phyloP scores from a whole-genome alignment of 2,797 vertebrate species.

The Aldrovandia affinis region DNA sequence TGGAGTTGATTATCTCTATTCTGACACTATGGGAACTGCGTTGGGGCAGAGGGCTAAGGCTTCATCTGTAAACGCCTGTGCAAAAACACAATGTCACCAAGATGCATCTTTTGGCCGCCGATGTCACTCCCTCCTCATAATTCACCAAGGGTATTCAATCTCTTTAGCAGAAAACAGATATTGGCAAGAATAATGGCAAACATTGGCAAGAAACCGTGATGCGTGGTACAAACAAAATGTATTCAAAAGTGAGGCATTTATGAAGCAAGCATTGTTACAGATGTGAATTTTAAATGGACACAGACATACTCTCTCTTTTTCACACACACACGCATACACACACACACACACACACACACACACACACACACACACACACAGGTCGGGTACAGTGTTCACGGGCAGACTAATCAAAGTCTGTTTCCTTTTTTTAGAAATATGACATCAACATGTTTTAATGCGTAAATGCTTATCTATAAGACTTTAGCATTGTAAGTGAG shows the following conservation, averaged over 20 bases:
- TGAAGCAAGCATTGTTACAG: slow-evolving; percentile 54
- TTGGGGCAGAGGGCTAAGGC: slow-evolving; percentile 68
- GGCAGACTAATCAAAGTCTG: not conserved
- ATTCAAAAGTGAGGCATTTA: slow-evolving; percentile 59
- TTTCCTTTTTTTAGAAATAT: not conserved
- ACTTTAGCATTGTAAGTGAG: not conserved
- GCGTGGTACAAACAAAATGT: slow-evolving; percentile 68
- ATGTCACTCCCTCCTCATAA: slow-evolving; percentile 44
- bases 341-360: slow-evolving; percentile 23
- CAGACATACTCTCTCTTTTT: not conserved
- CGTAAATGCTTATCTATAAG: not conserved
- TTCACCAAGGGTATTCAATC: slow-evolving; percentile 45
- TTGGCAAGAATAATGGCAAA: slow-evolving; percentile 69
- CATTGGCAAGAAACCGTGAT: slow-evolving; percentile 63
- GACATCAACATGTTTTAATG: not conserved
- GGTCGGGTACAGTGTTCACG: not conserved
- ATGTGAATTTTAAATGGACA: slow-evolving; percentile 37
- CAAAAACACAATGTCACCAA: slow-evolving; percentile 69
- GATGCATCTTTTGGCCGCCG: slow-evolving; percentile 59
- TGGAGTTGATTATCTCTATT: slow-evolving; percentile 53
- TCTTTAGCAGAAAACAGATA: slow-evolving; percentile 53
- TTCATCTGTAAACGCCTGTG: slow-evolving; percentile 73
- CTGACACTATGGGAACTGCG: slow-evolving; percentile 25
- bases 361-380: not conserved
- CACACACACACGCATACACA: not conserved